Conservation (phyloP, 2,113 vertebrate genomes). For the Amblyornis subalaris region DNA sequence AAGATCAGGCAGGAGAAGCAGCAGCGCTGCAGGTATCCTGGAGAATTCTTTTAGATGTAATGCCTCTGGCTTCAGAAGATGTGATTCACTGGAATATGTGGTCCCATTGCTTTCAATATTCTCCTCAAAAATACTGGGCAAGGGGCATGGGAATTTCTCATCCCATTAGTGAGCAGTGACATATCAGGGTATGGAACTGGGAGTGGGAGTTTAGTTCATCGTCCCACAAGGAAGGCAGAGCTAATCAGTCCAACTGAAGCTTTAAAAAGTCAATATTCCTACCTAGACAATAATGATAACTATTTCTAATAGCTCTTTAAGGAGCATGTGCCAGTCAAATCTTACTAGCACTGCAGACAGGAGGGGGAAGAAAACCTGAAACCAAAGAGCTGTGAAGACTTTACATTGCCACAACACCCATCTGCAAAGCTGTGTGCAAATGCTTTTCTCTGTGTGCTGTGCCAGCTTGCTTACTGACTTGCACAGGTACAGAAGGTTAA, state of each 20-base stretch:
- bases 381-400: background rate
- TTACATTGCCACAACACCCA: background rate
- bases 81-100: background rate
- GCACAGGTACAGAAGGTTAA: background rate
- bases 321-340: background rate
- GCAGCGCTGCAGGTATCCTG: background rate
- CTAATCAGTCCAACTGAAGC: background rate
- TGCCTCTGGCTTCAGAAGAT: background rate
- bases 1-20: background rate
- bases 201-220: background rate
- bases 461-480: background rate
- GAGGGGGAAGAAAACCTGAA: background rate
- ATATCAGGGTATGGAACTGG: background rate
- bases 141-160: background rate
- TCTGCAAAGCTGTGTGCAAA: background rate
- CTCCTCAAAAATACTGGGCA: background rate
- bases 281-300: background rate
- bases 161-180: background rate
- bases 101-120: background rate
- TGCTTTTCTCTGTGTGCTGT: accelerated
- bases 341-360: background rate
- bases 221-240: background rate
- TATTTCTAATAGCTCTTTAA: background rate
- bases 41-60: background rate
- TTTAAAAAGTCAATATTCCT: background rate